Conservation (phyloP, 2,888 invertebrate species). For the Agrilus cyanescens region DNA sequence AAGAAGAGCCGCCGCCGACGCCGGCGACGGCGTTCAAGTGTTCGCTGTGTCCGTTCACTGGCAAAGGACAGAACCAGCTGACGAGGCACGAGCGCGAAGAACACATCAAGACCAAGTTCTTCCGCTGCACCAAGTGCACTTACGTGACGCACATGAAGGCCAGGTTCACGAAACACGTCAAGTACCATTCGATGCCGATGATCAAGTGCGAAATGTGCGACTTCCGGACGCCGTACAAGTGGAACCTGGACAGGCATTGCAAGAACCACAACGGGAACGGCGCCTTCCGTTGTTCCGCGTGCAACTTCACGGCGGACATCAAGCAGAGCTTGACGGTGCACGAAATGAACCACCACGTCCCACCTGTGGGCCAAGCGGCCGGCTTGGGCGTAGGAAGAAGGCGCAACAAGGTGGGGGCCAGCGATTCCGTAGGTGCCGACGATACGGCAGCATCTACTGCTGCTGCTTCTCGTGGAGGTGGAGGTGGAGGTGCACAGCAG, state of each 20-base stretch:
- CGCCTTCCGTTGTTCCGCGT: conserved; percentile 71
- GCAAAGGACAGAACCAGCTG: conserved; percentile 50
- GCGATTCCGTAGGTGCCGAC: conserved; percentile 44
- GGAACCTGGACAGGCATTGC: conserved; percentile 89
- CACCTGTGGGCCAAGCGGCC: conserved; percentile 58
- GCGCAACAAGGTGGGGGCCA: conserved; percentile 64
- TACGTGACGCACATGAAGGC: conserved; percentile 86
- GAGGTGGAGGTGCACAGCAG: conserved; percentile 4
- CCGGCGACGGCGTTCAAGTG: conserved; percentile 38
- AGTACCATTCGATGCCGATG: conserved; percentile 90
- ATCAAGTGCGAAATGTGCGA: conserved; percentile 89
- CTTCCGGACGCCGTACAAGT: conserved; percentile 83
- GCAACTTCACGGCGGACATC: conserved; percentile 85
- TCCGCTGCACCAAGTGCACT: conserved; percentile 81
- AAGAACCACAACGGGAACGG: conserved; percentile 81
- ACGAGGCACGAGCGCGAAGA: conserved; percentile 60
- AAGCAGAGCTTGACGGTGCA: conserved; percentile 86
- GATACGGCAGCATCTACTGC: conserved; percentile 21
- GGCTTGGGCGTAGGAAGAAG: conserved; percentile 45
- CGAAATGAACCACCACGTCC: conserved; percentile 82
- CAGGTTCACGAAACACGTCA: conserved; percentile 83
- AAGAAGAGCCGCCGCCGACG: conserved; percentile 28
- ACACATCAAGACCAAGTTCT: conserved; percentile 66
- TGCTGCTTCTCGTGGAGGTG: background rate
- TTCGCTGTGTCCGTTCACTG: conserved; percentile 57